These are phyloP conservation scores for Eilema sororculum DNA, from an alignment of 2,888 invertebrate genomes.

Conservation along the genomic window DNA sequence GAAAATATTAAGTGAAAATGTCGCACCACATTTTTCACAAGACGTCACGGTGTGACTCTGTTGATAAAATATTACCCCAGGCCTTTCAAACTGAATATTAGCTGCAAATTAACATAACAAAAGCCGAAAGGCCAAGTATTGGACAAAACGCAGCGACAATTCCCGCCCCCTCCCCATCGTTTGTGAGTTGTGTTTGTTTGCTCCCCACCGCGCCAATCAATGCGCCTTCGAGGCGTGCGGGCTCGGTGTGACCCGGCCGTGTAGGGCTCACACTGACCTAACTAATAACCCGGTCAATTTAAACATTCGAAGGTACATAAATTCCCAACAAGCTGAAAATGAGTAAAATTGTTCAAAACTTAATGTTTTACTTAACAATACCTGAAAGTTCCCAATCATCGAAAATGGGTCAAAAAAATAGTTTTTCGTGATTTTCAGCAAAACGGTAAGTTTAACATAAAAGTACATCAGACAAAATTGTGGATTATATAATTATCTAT, in stretches of 20 bases:
- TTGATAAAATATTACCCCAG: background rate
- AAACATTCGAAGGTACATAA: no score
- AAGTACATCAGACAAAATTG: no score
- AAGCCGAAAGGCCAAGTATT: background rate
- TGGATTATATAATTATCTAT: no score
- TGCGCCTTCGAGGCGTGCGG: background rate
- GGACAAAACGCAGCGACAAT: background rate
- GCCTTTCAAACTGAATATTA: background rate
- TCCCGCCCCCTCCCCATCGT: background rate
- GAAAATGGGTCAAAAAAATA: no score
- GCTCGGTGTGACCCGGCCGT: background rate
- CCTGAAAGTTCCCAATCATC: no score
- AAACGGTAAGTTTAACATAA: no score
- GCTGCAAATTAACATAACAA: conserved; percentile 3
- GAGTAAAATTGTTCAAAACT: no score
- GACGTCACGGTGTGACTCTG: background rate
- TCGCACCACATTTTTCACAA: no score
- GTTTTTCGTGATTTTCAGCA: no score
- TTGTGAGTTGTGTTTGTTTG: background rate
- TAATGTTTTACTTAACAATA: no score
- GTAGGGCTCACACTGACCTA: background rate
- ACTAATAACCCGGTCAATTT: no score
- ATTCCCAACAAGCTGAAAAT: no score
- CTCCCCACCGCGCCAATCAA: conserved; percentile 2
- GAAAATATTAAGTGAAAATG: background rate